Conservation (phyloP, 2,888 invertebrate genomes). For the Lamellibrachia satsuma region DNA sequence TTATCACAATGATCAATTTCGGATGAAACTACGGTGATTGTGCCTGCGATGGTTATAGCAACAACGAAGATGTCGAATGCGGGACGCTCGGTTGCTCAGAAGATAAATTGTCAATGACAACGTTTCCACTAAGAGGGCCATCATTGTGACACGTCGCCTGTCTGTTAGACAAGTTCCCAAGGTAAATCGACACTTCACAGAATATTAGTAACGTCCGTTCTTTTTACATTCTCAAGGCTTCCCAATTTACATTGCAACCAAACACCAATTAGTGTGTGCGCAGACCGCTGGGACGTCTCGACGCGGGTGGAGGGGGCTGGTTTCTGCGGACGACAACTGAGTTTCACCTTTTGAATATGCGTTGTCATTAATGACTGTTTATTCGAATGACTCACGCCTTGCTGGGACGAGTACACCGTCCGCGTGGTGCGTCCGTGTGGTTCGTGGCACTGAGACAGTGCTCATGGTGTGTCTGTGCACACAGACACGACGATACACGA, state of each 20-base stretch:
- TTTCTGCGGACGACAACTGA: background rate
- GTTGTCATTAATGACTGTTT: background rate
- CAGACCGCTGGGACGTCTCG: background rate
- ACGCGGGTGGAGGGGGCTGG: background rate
- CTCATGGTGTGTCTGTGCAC: background rate
- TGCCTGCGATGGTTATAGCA: too few species aligned
- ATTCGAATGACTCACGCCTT: background rate
- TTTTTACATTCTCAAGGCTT: background rate
- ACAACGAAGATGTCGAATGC: background rate
- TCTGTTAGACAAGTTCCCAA: background rate
- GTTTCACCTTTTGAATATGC: background rate
- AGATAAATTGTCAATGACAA: background rate
- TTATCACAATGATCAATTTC: too few species aligned
- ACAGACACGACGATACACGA: background rate
- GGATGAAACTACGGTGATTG: too few species aligned
- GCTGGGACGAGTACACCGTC: background rate
- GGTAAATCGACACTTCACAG: background rate
- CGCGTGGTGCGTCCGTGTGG: background rate
- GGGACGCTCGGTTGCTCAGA: background rate
- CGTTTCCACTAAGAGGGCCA: background rate
- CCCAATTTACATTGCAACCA: background rate
- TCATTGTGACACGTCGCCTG: background rate
- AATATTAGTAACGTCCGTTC: background rate
- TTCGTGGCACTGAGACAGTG: background rate
- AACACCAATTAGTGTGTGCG: background rate